Percentiles rank a stretch among this genome's conserved stretches.
Evolutionary conservation across 1,140 invertebrate species (phyloP).

Genomic region (Rhagoletis zephyria): DNA sequence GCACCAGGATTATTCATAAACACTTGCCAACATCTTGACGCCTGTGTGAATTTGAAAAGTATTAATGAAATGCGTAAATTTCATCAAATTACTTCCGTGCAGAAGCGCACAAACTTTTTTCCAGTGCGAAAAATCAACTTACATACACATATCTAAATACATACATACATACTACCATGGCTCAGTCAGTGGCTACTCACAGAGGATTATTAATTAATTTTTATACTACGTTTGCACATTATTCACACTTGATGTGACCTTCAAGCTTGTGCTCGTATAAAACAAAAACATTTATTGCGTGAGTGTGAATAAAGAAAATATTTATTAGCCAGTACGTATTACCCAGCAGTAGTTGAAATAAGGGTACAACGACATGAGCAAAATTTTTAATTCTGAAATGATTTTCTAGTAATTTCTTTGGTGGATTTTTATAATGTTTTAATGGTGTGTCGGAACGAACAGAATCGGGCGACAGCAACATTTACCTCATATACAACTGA

Average conservation of each 20-base stretch:
- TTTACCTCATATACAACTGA: no score
- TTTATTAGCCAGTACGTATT: no score
- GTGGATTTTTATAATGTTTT: no score
- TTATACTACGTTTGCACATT: conserved; percentile 34
- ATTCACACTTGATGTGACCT: conserved; percentile 43
- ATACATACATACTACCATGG: not conserved
- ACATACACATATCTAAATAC: not conserved
- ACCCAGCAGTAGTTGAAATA: no score
- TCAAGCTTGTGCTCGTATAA: not conserved
- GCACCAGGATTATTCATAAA: not conserved
- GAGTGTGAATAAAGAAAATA: no score
- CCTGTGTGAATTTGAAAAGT: not conserved
- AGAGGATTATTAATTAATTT: conserved; percentile 47
- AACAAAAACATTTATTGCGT: no score
- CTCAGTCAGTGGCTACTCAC: not conserved
- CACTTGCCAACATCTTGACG: not conserved
- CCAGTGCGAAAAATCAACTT: not conserved
- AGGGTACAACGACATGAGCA: no score
- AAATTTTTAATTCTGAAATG: no score
- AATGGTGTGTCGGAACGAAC: no score
- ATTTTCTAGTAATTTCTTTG: no score
- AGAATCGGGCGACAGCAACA: no score
- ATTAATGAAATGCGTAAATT: conserved; percentile 41
- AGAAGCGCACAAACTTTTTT: not conserved
- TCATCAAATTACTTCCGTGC: not conserved